Base-by-base conservation (phyloP, 2,113 vertebrate genomes). In the Pica pica region DNA sequence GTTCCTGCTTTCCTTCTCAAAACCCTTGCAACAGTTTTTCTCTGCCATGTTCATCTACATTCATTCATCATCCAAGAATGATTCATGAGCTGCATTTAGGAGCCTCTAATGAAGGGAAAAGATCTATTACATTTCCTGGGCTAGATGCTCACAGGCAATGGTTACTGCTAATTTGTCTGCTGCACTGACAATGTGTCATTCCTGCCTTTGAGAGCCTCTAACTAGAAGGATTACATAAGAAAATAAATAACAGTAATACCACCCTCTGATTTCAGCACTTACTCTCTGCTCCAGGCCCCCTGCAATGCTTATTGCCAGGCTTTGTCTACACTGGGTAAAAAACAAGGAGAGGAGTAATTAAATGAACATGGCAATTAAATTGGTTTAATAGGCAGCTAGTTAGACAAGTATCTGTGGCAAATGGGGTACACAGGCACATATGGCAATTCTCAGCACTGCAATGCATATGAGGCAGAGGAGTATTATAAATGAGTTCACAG, bases 221-320 rank as follows among this genome's bases (percentile, higher is more conserved):
- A 95, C 71, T 83, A 67, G 63, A 96, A 87, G 27, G 50, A 85
- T 80, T 64, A 92, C 31, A 70, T n/a, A 78, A 59, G 83, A 87
- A 96, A 93, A 97, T 93, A 96, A 96, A 84, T 92, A 93, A 93
- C 79, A 86, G 86, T 73, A 86, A 92, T 81, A 95, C 90, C 68
- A 96, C 76, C 80, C 86, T 82, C 87, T 92, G 88, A 92, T 97
- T 96, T 96, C 93, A 96, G 92, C 94, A 96, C 96, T 96, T 86
- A 95, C 57, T 95, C 80, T 89, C 57, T 81, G 90, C 76, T 78
- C n/a, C 82, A 75, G 88, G 19, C 69, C 71, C 86, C 94, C 92
- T 83, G 88, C 90, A 88, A 93, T 56, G 83, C 92, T 67, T 60
- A 56, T 37, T 89, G 64, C 79, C 46, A 82, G 83, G 90, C 94